Evolutionary conservation across 2,797 vertebrate genomes (phyloP), one percentile per base, ranked within the genome.

Genomic region (Sebastes oblongus): DNA sequence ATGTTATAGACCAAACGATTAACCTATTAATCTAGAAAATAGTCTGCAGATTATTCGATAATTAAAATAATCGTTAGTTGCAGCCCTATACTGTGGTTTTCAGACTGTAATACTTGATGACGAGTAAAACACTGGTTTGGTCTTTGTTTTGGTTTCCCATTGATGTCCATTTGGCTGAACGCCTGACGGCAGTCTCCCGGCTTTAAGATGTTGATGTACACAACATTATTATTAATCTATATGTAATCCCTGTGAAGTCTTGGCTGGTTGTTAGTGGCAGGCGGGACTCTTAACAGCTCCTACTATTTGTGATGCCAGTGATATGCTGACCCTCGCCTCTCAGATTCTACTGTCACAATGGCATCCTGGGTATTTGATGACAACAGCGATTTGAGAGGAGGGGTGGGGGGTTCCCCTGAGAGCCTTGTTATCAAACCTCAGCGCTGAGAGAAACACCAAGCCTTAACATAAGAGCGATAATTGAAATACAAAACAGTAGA

Each of bases 321-420:
- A 92, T 90, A 79, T 91, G 91, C 91, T 91, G 92, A 94, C 87
- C 89, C 91, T 82, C 39, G 82, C 88, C 83, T 90, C 91, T 93
- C 88, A 82, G 83, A 93, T 94, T 95, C 93, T 82, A 78, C 91
- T 94, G 93, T 92, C 92, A 92, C 91, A 91, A 64, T 81, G 93
- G 93, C 91, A 95, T 95, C 84, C 62, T 81, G 86, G 84, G 75
- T 90, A 95, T 95, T 59, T 94, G 93, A 93, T 91, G 93, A 94
- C 94, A 93, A 94, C 92, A 92, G 92, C 80, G 62, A 74, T 89
- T 84, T 86, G 59, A 80, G 76, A 81, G 61, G 42, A 46, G 13
- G 65, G 67, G 24, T 27, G 59, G 74, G 75, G 78, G 62, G 52
- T 85, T 85, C 78, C 84, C 90, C 82, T 77, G 58, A 77, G 46